phyloP scores from a whole-genome alignment of 2,888 invertebrate species.

The Pinctada fucata region DNA sequence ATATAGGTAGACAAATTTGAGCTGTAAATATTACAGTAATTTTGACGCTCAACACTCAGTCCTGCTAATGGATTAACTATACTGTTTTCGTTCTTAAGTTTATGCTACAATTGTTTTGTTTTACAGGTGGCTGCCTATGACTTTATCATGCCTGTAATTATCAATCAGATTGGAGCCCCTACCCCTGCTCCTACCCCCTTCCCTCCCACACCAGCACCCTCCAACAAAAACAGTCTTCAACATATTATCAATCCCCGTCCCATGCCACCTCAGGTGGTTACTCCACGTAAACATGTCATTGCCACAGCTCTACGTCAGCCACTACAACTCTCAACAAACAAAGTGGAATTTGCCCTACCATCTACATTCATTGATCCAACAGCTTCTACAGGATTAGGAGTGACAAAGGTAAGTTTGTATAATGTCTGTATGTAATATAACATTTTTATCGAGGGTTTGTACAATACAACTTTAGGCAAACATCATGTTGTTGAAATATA shows the following conservation, averaged over 20 bases:
- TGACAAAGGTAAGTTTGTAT: conserved; percentile 50
- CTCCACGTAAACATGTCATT: conserved; percentile 73
- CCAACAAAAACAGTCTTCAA: conserved; percentile 68
- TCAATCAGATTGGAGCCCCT: conserved; percentile 73
- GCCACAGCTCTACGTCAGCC: conserved; percentile 76
- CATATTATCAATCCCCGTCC: conserved; percentile 73
- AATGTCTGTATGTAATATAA: not conserved
- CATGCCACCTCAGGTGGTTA: conserved; percentile 63
- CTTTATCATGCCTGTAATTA: conserved; percentile 74
- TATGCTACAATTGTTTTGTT: not conserved
- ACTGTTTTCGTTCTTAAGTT: no score
- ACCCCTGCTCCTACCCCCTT: conserved; percentile 69
- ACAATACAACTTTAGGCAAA: no score
- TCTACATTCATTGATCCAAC: conserved; percentile 62
- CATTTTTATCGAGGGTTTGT: no score
- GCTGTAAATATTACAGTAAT: no score
- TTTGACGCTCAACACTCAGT: no score
- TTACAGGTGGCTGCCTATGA: conserved; percentile 76
- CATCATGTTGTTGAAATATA: no score
- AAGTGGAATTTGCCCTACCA: conserved; percentile 70
- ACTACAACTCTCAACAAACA: conserved; percentile 69
- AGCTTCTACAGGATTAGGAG: conserved; percentile 53
- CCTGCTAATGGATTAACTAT: no score
- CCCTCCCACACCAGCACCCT: conserved; percentile 67
- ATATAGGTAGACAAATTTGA: no score